Base-by-base conservation (phyloP, 2,113 vertebrate species). In the Phylloscopus trochilus region DNA sequence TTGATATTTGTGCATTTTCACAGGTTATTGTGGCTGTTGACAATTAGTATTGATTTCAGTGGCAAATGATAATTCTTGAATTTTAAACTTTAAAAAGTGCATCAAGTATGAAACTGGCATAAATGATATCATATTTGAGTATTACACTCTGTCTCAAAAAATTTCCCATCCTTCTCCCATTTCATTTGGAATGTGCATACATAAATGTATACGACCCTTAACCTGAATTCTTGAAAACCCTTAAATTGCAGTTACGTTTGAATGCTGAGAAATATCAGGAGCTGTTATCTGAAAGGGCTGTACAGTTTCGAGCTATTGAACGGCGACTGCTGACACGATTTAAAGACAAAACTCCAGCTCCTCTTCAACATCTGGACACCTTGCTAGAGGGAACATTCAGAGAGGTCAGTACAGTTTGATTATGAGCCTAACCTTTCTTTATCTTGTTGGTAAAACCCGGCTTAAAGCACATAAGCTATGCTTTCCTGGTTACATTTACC, bases 291-390 rank as follows among this genome's bases (percentile, higher is more conserved):
- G 99, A 99, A 97, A 98, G 98, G 81, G 99, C 99, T 2, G 96
- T 99, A 49, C 99, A 99, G 63, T 99, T 99, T 90, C 98, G 99
- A 96, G 99, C 99, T 95, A 99, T 99, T 92, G 98, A 99, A 80
- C 98, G 99, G 21, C 98, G 99, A 37, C 97, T 99, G 13, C 97
- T 99, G 90, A 99, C 99, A 39, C 98, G 99, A 55, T 99, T 99
- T 96, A 99, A 99, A 96, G 99, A 99, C 97, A 99, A 99, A 97
- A 99, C 98, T 49, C 99, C 99, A 4, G 98, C 98, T 23, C 99
- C 99, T 1, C 98, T 99, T 55, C 99, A 99, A 93, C 99, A 99
- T 97, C 98, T 99, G 88, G 99, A 99, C 96, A 99, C 98, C 7
- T 98, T 99, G 92, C 97, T 99, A 90, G 99, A 99, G 68, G 99